These are phyloP conservation scores for Pseudorectes ferrugineus DNA, from an alignment of 2,113 vertebrate genomes.

Conservation along the genomic window DNA sequence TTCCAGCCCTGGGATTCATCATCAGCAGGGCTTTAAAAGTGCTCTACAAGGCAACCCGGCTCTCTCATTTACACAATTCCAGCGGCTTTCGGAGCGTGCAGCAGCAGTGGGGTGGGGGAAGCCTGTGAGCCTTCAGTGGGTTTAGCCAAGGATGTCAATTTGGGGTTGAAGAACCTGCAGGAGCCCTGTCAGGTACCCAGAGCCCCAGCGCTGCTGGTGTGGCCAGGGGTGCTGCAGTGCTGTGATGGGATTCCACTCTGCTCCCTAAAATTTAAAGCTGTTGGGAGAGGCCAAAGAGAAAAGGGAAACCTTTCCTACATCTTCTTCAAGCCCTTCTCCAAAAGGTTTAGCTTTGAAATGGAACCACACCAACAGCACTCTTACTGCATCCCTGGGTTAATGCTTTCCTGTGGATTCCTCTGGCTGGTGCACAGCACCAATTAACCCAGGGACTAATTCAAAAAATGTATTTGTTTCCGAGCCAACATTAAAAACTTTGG, in stretches of 20 bases:
- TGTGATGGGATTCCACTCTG: not conserved
- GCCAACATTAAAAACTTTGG: not conserved
- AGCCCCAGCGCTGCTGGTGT: fast-evolving
- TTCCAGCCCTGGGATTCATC: not conserved
- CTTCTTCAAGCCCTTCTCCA: not conserved
- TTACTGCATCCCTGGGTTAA: not conserved
- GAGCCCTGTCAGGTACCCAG: not conserved
- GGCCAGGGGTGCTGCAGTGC: not conserved
- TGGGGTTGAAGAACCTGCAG: not conserved
- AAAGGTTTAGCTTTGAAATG: not conserved
- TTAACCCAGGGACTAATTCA: not conserved
- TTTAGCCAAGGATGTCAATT: not conserved
- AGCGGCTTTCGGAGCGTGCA: fast-evolving
- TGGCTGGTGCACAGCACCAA: not conserved
- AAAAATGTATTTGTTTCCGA: not conserved
- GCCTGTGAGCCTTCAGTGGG: not conserved
- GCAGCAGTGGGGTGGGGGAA: fast-evolving
- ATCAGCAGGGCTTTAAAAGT: not conserved
- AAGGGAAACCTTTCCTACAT: fast-evolving
- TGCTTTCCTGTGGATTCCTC: not conserved
- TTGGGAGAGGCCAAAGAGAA: not conserved
- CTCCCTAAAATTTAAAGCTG: not conserved
- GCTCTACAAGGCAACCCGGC: not conserved
- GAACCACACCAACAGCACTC: not conserved
- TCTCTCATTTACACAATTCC: not conserved